Evolutionary conservation across 2,113 vertebrate genomes (phyloP).

Genomic region (Catharus fuscescens): DNA sequence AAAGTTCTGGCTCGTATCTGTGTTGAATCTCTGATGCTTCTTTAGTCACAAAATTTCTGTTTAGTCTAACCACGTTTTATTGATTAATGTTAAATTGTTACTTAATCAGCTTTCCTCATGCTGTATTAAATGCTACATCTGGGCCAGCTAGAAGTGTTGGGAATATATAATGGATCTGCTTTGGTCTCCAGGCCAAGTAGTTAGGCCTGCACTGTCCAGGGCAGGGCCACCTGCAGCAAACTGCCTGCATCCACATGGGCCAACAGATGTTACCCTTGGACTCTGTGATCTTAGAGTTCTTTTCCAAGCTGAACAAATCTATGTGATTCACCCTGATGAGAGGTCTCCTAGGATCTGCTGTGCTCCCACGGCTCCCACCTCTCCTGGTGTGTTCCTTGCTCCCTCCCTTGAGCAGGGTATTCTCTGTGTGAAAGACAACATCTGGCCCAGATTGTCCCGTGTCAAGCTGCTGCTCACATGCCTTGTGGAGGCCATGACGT

Average conservation of each 20-base stretch:
- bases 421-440: neutral
- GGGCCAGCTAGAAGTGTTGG: neutral
- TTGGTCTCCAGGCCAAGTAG: neutral
- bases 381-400: neutral
- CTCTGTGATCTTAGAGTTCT: neutral
- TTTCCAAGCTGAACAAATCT: neutral
- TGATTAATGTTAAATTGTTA: neutral
- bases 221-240: neutral
- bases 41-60: neutral
- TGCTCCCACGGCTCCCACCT: neutral
- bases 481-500: rapidly evolving
- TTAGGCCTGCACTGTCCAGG: neutral
- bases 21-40: neutral
- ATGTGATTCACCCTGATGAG: neutral
- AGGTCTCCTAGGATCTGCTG: neutral
- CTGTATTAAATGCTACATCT: neutral
- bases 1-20: neutral
- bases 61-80: neutral
- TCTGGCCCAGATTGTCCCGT: neutral
- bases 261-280: neutral
- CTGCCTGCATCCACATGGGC: rapidly evolving
- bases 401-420: neutral
- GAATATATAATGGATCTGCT: neutral
- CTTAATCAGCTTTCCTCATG: neutral
- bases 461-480: neutral